Evolutionary conservation across 1,140 invertebrate genomes (phyloP), one percentile per base, ranked within the genome.

Genomic region (Proales similis): DNA sequence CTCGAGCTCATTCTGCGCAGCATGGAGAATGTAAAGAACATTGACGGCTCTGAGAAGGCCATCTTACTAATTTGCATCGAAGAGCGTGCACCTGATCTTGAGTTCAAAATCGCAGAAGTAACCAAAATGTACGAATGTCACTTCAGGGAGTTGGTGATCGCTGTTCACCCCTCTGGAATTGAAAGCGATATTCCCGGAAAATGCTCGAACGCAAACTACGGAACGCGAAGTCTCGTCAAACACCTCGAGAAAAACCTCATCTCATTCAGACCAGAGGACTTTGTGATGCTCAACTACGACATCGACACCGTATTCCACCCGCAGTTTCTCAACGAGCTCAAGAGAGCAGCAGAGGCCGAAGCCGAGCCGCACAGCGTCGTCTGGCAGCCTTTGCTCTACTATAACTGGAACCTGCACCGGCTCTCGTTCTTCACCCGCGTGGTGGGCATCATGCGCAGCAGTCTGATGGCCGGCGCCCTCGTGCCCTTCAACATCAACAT

Each of bases 401-500:
- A 39, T 39, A 68, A 68, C 27, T 24, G 46, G 32, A 68, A 68
- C 33, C 43, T 68, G 14, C 63, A 68, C 33, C 48, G 68, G 45
- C 65, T 63, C 4, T 65, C 67, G 33, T 68, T 68, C 49, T 68
- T 68, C 48, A 67, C 68, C 11, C 43, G 67, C 29, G 65, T 68
- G 14, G 66, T 65, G 32, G 67, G 67, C 0, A 19, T 67, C n/a
- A 20, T 67, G 11, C 65, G 67, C 32, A 61, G 62, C 20, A 67
- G 67, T 43, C 69, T 68, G 42, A 68, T 68, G 67, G 67, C 69
- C 57, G 67, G 67, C 14, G 67, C 65, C 22, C 48, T 68, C 3
- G 69, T 68, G 38, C 67, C 67, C 43, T 67, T 63, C 63, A 67
- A 69, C 30, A 68, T 68, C 61, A 68, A 68, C 65, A 68, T 67